phyloP scores from a whole-genome alignment of 2,888 invertebrate genomes.

The Drosophila hamatofila region DNA sequence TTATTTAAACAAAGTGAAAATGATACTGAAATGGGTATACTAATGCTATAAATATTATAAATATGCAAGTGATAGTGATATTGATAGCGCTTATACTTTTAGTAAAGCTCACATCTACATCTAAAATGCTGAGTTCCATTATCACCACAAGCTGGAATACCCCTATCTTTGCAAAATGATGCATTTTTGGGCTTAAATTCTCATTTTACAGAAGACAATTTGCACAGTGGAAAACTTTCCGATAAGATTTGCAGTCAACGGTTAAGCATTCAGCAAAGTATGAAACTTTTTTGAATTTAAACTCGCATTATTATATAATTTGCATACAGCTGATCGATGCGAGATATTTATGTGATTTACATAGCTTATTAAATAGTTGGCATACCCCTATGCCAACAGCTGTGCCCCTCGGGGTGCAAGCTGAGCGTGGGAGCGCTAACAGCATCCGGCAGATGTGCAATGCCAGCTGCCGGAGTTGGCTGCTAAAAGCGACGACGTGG shows the following conservation, averaged over 20 bases:
- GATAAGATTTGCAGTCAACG: neutral
- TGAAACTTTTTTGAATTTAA: neutral
- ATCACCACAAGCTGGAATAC: too few species aligned
- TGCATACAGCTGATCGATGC: conserved; percentile 27
- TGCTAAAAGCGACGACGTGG: neutral
- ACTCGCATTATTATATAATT: conserved; percentile 6
- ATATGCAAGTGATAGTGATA: too few species aligned
- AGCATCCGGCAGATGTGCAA: conserved; percentile 69
- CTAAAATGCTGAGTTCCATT: too few species aligned
- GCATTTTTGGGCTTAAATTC: neutral
- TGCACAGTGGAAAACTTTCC: neutral
- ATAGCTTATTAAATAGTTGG: conserved; percentile 50
- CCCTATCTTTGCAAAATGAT: too few species aligned
- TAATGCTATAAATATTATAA: too few species aligned
- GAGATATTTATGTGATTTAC: conserved; percentile 29
- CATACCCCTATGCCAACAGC: conserved; percentile 20
- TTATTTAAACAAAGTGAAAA: too few species aligned
- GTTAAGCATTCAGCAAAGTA: neutral
- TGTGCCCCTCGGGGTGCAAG: neutral
- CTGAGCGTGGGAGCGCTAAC: conserved; percentile 45
- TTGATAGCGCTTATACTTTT: too few species aligned
- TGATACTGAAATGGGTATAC: too few species aligned
- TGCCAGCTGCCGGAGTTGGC: conserved; percentile 46
- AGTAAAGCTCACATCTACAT: too few species aligned
- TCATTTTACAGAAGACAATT: neutral